Evolutionary conservation across 2,113 vertebrate species (phyloP).

Genomic region (Albula goreensis): DNA sequence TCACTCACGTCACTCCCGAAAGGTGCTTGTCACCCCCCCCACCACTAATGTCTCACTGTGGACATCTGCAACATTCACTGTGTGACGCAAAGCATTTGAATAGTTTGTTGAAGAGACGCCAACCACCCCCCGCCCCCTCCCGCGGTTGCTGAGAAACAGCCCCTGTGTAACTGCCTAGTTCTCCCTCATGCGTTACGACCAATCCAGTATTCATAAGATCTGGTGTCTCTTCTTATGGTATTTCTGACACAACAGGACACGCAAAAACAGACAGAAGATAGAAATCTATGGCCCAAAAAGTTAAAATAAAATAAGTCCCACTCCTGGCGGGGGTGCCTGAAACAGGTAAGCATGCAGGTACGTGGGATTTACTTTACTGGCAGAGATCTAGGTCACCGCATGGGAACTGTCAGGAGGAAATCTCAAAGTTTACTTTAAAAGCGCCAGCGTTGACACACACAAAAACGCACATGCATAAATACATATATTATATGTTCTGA

Average conservation of each 20-base stretch:
- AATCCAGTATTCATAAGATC: no score
- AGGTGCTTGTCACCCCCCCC: conserved; percentile 13
- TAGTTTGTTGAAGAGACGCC: conserved; percentile 22
- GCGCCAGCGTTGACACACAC: neutral
- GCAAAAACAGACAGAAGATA: neutral
- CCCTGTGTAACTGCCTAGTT: neutral
- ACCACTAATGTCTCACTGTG: conserved; percentile 28
- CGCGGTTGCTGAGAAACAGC: neutral
- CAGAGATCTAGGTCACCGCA: neutral
- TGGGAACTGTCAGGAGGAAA: neutral
- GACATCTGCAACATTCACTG: conserved; percentile 36
- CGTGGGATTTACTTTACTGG: neutral
- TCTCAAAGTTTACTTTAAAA: neutral
- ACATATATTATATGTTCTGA: no score
- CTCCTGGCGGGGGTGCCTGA: no score
- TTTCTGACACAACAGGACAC: neutral
- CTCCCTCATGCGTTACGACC: neutral
- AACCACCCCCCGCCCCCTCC: no score
- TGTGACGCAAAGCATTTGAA: conserved; percentile 33
- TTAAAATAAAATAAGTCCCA: neutral
- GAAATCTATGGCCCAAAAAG: neutral
- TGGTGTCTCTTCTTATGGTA: neutral
- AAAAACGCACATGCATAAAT: neutral
- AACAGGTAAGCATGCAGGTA: no score
- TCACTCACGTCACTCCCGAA: neutral